Evolutionary conservation across 2,888 invertebrate genomes (phyloP).

Genomic region (Catocala sponsa): DNA sequence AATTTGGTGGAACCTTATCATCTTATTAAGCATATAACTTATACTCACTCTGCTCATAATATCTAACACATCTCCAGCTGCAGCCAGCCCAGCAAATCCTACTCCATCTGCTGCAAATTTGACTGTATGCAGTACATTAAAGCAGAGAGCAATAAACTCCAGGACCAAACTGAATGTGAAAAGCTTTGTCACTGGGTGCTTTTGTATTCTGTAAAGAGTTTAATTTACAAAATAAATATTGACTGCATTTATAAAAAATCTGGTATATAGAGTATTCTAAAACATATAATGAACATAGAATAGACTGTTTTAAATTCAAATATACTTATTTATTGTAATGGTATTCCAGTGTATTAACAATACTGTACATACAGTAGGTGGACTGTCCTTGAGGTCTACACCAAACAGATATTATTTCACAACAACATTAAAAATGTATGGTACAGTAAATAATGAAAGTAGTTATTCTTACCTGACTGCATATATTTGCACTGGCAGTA

Average conservation of each 20-base stretch:
- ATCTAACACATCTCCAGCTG: slow-evolving; percentile 97
- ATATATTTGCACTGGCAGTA: slow-evolving; percentile 96
- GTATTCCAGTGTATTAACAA: too few species aligned
- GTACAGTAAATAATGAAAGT: background rate
- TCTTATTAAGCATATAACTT: background rate
- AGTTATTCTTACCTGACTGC: slow-evolving; percentile 89
- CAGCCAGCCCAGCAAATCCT: slow-evolving; percentile 94
- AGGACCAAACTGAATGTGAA: slow-evolving; percentile 95
- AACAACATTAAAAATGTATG: too few species aligned
- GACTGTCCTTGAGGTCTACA: too few species aligned
- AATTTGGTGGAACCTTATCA: too few species aligned
- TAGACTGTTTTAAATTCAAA: too few species aligned
- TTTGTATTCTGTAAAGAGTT: slow-evolving; percentile 90
- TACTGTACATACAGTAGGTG: too few species aligned
- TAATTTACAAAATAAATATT: slow-evolving; percentile 3
- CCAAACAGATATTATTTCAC: too few species aligned
- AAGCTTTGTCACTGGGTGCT: slow-evolving; percentile 96
- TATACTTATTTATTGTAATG: too few species aligned
- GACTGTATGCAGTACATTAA: slow-evolving; percentile 96
- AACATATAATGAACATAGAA: too few species aligned
- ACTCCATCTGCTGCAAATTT: slow-evolving; percentile 97
- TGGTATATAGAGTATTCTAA: too few species aligned
- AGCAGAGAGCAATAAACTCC: slow-evolving; percentile 94
- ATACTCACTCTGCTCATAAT: slow-evolving; percentile 94
- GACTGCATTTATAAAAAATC: too few species aligned